Base-by-base conservation (phyloP, 30 jellyfish, hydroid and myxozoan species). In the Catostylus mosaicus region DNA sequence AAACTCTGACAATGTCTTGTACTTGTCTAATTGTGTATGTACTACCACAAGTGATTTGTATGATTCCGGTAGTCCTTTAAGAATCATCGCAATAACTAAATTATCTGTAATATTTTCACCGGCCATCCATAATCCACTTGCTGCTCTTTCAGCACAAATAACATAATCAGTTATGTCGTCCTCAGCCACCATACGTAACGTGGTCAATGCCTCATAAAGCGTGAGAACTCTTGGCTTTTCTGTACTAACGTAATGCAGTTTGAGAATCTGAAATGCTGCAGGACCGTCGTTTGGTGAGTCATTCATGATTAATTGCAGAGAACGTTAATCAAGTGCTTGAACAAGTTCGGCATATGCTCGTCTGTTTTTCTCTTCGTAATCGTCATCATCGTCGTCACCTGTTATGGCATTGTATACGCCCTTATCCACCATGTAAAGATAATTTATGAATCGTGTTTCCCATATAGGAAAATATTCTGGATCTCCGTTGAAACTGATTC, bases 41-140 rank as follows among this genome's bases (percentile, higher is more conserved):
- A 67, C 78, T 52, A 82, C 96, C 3, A 86, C 82, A 77, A 86
- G 77, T 19, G 87, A 61, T 46, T 77, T 86, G 83, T 60, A 86
- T 23, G 45, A n/a, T 19, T 63, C 92, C 7, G 93, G 81, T 45
- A 82, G 71, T 5, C 71, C 71, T 57, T 57, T 19, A 4, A 57
- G 36, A 57, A 57, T 57, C 71, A 57, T 57, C 10, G 71, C 71
- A 57, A 40, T 40, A 5, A 40, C 54, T 14, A 66, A 27, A 26
- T n/a, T n/a, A n/a, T n/a, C n/a, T n/a, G n/a, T 27, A 8, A 66
- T 66, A 8, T 19, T 66, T 34, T 66, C 78, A 30, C 0, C 78
- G 8, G 78, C 59, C 10, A 30, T 66, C 16, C 78, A 0, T 66
- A 66, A 27, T 9, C 78, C 78, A 0, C 59, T 66, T 66, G 78